phyloP scores from a whole-genome alignment of 2,888 invertebrate species.

The Agriopis leucophaearia region DNA sequence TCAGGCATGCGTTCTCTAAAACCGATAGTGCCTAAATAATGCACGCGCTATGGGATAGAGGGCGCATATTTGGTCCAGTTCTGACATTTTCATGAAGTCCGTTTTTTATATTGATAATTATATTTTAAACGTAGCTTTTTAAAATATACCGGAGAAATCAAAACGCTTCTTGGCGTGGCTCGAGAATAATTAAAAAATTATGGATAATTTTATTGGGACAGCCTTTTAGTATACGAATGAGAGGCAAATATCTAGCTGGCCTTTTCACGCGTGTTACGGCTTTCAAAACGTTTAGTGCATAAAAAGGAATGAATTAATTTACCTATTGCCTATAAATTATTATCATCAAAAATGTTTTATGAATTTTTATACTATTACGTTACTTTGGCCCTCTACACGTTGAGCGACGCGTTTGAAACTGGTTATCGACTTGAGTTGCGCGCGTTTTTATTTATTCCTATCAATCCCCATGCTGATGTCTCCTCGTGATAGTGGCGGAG shows the following conservation, averaged over 20 bases:
- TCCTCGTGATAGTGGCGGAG: no score
- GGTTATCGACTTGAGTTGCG: not conserved
- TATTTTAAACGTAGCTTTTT: no score
- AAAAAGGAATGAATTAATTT: slow-evolving; percentile 1
- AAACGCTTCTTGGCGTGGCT: no score
- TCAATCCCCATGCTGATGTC: no score
- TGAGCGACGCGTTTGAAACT: not conserved
- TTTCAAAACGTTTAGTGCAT: slow-evolving; percentile 28
- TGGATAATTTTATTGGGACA: slow-evolving; percentile 26
- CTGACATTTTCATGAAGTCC: no score
- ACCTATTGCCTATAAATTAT: not conserved
- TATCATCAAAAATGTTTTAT: not conserved
- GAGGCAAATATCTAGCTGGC: slow-evolving; percentile 9
- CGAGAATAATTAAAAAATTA: not conserved
- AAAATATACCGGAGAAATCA: no score
- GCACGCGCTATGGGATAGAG: no score
- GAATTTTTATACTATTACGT: slow-evolving; percentile 16
- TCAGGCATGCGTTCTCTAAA: no score
- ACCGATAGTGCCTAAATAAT: no score
- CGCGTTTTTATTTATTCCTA: no score
- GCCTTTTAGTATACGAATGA: slow-evolving; percentile 8
- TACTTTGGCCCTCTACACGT: not conserved
- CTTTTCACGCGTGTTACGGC: slow-evolving; percentile 24
- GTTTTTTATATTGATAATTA: no score
- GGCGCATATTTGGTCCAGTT: no score